Conservation (phyloP, 2,888 invertebrate species). For the Brenthis daphne region DNA sequence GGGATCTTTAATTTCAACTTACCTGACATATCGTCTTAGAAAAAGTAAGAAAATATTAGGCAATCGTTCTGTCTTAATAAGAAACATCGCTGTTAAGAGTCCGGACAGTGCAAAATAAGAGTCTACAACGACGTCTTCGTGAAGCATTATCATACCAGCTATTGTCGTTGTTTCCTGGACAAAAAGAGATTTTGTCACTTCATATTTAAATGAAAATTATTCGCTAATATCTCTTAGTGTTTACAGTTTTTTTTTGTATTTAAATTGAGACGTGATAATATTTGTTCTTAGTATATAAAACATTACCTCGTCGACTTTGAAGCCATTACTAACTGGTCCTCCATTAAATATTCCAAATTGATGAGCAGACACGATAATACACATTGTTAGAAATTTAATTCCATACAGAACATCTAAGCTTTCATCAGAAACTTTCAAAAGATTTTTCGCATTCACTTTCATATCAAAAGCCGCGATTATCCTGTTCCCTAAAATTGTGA, state of each 20-base stretch:
- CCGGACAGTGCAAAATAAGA: slow-evolving; percentile 85
- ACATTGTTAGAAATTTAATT: slow-evolving; percentile 79
- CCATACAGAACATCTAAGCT: slow-evolving; percentile 82
- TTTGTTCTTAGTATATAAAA: background rate
- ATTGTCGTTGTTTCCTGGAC: slow-evolving; percentile 53
- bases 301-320: slow-evolving; percentile 74
- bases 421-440: slow-evolving; percentile 56
- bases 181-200: too few species aligned
- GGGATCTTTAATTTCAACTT: slow-evolving; percentile 16
- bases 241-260: too few species aligned
- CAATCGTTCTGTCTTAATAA: slow-evolving; percentile 59
- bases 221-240: too few species aligned
- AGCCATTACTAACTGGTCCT: slow-evolving; percentile 81
- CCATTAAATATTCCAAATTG: slow-evolving; percentile 78
- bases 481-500: slow-evolving; percentile 50
- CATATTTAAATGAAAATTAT: too few species aligned
- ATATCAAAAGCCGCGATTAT: slow-evolving; percentile 63
- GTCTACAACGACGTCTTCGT: slow-evolving; percentile 85
- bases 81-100: slow-evolving; percentile 75
- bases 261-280: too few species aligned
- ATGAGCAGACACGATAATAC: slow-evolving; percentile 81
- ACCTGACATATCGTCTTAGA: slow-evolving; percentile 84
- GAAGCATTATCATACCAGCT: slow-evolving; percentile 72
- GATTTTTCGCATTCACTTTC: slow-evolving; percentile 62
- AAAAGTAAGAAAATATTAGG: slow-evolving; percentile 77